Evolutionary conservation across 37 sponge, comb jelly and placozoan species (phyloP), one percentile per base, ranked within the genome.

Genomic region (Chondrosia reniformis): DNA sequence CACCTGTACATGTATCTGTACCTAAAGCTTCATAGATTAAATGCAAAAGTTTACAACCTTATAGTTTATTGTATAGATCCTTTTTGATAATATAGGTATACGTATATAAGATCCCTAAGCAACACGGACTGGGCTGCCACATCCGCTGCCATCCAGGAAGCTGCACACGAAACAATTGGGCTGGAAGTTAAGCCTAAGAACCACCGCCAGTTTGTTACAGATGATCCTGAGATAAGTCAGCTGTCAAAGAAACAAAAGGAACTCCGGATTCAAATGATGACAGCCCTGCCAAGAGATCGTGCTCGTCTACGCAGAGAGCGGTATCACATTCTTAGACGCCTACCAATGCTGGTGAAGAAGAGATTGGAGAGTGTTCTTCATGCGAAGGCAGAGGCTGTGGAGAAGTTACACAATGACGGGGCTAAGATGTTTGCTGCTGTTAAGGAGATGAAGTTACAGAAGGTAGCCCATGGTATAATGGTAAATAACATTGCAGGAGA

Each of bases 121-220:
- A n/a, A n/a, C n/a, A n/a, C 54, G 15, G 54, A 17, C 54, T 12
- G 58, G 9, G 58, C 58, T 56, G 58, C 58, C n/a, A 56, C 58
- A 56, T 6, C 58, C 8, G 7, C 58, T 56, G 58, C 58, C 58
- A 56, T 56, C 58, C 58, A 56, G 58, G 58, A 56, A 6, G 58
- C 7, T 56, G 58, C 3, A 3, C 58, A 3, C 27, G 58, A 56
- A 28, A n/a, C n/a, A n/a, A n/a, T n/a, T n/a, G n/a, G n/a, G n/a
- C n/a, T n/a, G n/a, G n/a, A n/a, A n/a, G n/a, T n/a, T n/a, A n/a
- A 56, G 27, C 58, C 58, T 28, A 56, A 56, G 58, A 56, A 56
- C 58, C n/a, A 2, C 7, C 7, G 58, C 58, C 3, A 56, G 9
- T 56, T 56, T 56, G 58, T 56, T 28, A 56, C 58, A 56, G 58